Base-by-base conservation (phyloP, 92 coral and sea anemone genomes). In the Porites evermanni region DNA sequence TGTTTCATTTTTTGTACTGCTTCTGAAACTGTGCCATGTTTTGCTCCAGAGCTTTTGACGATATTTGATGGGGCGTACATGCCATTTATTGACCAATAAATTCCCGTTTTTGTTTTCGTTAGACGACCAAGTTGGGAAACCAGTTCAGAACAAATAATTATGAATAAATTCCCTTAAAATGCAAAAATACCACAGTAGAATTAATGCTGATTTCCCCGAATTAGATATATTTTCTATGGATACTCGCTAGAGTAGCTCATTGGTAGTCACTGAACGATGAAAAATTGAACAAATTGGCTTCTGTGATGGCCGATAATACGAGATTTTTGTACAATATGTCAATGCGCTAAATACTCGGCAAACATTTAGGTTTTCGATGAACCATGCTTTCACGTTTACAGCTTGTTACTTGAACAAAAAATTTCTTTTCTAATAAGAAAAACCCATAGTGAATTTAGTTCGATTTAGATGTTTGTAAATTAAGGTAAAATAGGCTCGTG, bases 401-500 rank as follows among this genome's bases (percentile, higher is more conserved):
- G 21, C 80, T 6, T 53, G 85, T 70, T 68, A 26, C 14, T 19
- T 26, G 23, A 65, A 53, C 9, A 47, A 80, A 9, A 82, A 70
- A 82, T 73, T 72, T 18, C 44, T 14, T 74, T 52, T n/a, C 20
- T 74, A 59, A 72, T 72, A 21, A 74, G 51, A 74, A 60, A 52
- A 13, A 75, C 79, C 60, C 61, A 44, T 63, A 72, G 18, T 4
- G 74, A 81, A 73, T 59, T 63, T 51, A 64, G 54, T 21, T 74
- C 51, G 70, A 82, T 72, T 73, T 58, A 61, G 14, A 70, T 82
- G 64, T 82, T 72, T 82, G 87, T 70, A 21, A 82, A 26, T 59
- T 23, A 7, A 26, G 24, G 47, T 47, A 12, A n/a, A 72, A 32
- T 74, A 50, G 50, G 64, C 73, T 63, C 60, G 72, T n/a, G 17